Percentiles rank a stretch among this genome's conserved stretches.
Evolutionary conservation across 2,797 vertebrate genomes (phyloP).

Genomic region (Odontamblyopus lacepedii): DNA sequence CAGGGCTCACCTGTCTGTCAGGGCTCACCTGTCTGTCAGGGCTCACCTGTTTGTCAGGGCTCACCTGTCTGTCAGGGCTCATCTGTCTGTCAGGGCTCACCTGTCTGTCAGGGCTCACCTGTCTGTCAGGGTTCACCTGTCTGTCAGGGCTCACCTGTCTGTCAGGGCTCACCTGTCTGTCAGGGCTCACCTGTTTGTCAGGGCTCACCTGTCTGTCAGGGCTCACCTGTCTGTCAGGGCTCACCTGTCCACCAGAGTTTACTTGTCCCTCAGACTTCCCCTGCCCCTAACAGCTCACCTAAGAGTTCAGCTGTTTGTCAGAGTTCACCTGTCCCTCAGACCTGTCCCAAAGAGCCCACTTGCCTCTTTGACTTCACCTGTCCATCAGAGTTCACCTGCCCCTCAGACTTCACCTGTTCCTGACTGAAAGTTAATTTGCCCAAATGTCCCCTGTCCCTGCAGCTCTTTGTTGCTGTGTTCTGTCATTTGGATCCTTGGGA

Average conservation of each 20-base stretch:
- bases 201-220: too few relatives aligned
- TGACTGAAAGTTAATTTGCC: neutral
- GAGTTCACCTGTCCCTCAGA: neutral
- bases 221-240: neutral
- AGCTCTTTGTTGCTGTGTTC: too few relatives aligned
- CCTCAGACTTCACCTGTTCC: neutral
- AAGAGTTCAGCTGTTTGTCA: neutral
- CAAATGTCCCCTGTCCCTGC: too few relatives aligned
- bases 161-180: neutral
- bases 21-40: neutral
- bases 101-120: neutral
- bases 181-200: neutral
- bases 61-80: neutral
- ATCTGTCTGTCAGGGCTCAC: too few relatives aligned
- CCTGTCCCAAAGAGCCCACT: neutral
- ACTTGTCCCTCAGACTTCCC: neutral
- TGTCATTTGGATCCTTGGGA: neutral
- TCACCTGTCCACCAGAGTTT: neutral
- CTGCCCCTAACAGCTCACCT: neutral
- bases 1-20: neutral
- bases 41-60: neutral
- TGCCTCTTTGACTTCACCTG: neutral
- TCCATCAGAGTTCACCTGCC: neutral
- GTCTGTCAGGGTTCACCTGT: too few relatives aligned
- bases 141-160: neutral